phyloP scores from a whole-genome alignment of 37 sponge, comb jelly and placozoan genomes.

The Halichondria panicea region DNA sequence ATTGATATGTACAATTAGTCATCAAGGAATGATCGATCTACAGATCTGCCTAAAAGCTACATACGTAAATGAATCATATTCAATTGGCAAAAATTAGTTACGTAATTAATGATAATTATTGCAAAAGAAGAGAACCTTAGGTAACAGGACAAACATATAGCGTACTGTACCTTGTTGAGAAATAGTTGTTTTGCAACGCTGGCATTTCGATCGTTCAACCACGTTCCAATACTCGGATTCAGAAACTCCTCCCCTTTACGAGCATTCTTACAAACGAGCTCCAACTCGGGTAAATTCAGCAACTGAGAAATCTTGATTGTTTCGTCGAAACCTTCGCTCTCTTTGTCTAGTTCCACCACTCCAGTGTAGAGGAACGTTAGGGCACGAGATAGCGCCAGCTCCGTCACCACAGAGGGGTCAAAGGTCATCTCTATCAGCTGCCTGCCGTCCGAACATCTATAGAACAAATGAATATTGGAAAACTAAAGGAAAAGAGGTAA shows the following conservation, averaged over 20 bases:
- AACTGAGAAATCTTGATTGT: slow-evolving; percentile 55
- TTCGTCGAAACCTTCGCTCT: slow-evolving; percentile 57
- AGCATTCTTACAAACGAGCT: slow-evolving; percentile 64
- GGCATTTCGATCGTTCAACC: slow-evolving; percentile 83
- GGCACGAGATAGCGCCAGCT: slow-evolving; percentile 37
- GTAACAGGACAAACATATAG: too few relatives aligned
- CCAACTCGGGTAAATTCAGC: slow-evolving; percentile 78
- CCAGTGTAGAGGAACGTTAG: slow-evolving; percentile 88
- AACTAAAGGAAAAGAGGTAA: background rate
- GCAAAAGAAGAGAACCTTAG: too few relatives aligned
- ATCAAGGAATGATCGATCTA: too few relatives aligned
- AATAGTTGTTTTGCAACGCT: slow-evolving; percentile 68
- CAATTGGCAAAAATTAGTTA: too few relatives aligned
- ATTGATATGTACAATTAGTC: too few relatives aligned
- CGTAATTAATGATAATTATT: too few relatives aligned
- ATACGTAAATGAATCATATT: too few relatives aligned
- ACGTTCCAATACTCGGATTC: slow-evolving; percentile 87
- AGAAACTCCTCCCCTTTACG: slow-evolving; percentile 70
- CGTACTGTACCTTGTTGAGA: slow-evolving; percentile 46
- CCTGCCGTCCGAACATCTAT: background rate
- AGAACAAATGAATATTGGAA: background rate
- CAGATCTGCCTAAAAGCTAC: too few relatives aligned
- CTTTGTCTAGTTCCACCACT: slow-evolving; percentile 33
- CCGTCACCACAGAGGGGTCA: slow-evolving; percentile 42
- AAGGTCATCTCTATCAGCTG: slow-evolving; percentile 46